Evolutionary conservation across 2,113 vertebrate species (phyloP).

Genomic region (Alaudala cheleensis): DNA sequence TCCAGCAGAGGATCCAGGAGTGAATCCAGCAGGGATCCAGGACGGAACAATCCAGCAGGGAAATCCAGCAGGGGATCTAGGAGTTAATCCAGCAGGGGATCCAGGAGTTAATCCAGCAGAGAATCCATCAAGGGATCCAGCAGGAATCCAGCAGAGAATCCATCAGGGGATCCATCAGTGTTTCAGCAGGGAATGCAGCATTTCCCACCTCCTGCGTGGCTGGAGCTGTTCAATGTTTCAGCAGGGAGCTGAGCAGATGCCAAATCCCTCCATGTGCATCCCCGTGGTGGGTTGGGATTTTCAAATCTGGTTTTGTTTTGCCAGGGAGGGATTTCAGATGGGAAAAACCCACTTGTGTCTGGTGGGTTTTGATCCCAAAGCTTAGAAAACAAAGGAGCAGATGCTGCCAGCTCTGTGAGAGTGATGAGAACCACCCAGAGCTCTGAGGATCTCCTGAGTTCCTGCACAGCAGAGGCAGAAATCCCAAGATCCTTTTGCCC

Average conservation of each 20-base stretch:
- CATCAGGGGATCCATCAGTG: too few relatives aligned
- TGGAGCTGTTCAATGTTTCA: background rate
- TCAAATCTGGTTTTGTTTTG: background rate
- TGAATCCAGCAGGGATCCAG: too few relatives aligned
- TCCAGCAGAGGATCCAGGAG: too few relatives aligned
- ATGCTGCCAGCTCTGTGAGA: background rate
- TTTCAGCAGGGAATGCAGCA: background rate
- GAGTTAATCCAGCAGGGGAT: too few relatives aligned
- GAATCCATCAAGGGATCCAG: background rate
- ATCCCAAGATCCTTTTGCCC: background rate
- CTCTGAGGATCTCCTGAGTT: background rate
- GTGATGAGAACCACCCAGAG: background rate
- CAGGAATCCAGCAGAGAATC: background rate
- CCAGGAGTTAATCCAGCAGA: too few relatives aligned
- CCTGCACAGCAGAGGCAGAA: background rate
- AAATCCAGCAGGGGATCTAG: too few relatives aligned
- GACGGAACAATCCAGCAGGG: too few relatives aligned
- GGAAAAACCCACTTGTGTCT: background rate
- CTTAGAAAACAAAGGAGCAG: background rate
- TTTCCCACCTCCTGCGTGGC: background rate
- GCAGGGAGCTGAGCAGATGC: background rate
- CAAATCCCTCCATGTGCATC: background rate
- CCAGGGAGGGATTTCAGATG: background rate
- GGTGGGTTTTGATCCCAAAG: background rate
- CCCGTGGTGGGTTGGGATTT: background rate